Evolutionary conservation across 37 sponge, comb jelly and placozoan genomes (phyloP).

Genomic region (Bolinopsis microptera): DNA sequence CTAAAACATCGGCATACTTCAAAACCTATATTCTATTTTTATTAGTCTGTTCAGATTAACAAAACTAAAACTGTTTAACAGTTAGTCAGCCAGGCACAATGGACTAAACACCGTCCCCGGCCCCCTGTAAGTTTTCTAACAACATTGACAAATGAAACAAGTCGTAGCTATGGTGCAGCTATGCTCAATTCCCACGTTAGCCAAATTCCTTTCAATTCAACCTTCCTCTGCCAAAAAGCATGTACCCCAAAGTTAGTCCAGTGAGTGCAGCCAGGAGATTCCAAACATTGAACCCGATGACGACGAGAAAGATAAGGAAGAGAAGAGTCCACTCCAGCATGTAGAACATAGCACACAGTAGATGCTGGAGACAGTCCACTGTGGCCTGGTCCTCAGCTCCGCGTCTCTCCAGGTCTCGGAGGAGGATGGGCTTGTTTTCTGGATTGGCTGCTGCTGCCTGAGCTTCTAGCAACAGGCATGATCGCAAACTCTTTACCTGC

Average conservation of each 20-base stretch:
- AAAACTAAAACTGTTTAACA: not conserved
- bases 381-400: not conserved
- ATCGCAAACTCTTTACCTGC: conserved; percentile 4
- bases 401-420: not conserved
- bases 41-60: too few species aligned
- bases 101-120: too few species aligned
- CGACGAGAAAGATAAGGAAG: not conserved
- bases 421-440: conserved; percentile 2
- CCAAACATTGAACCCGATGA: not conserved
- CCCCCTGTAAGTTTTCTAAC: too few species aligned
- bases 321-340: conserved; percentile 5
- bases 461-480: not conserved
- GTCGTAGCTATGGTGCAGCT: too few species aligned
- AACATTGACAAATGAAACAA: too few species aligned
- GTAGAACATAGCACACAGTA: not conserved
- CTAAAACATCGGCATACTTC: not conserved
- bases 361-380: not conserved
- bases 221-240: not conserved
- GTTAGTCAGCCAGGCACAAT: not conserved
- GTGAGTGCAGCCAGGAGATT: not conserved
- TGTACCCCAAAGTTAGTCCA: not conserved
- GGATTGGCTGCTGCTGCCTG: not conserved
- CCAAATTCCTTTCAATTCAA: not conserved
- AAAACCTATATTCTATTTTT: not conserved
- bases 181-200: too few species aligned